phyloP scores from a whole-genome alignment of 2,888 invertebrate genomes.

The Eupithecia exiguata region DNA sequence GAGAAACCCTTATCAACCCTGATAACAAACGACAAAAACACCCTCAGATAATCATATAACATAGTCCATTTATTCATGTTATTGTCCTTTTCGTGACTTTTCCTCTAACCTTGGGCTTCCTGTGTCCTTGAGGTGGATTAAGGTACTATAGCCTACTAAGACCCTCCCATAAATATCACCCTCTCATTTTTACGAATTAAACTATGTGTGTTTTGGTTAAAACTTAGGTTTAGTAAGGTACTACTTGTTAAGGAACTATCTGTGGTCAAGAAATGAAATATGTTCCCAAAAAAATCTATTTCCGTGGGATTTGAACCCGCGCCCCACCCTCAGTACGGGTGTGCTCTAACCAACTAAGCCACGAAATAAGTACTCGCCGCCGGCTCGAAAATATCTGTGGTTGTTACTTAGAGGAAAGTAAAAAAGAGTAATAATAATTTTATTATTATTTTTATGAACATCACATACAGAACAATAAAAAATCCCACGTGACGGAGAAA shows the following conservation, averaged over 20 bases:
- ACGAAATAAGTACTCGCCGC: too few relatives aligned
- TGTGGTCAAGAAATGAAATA: too few relatives aligned
- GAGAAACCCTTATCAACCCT: constrained; percentile 7
- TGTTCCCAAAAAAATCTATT: too few relatives aligned
- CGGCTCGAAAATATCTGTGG: too few relatives aligned
- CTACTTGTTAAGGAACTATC: background rate
- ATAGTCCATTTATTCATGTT: background rate
- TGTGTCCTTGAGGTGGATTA: background rate
- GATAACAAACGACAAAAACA: constrained; percentile 2
- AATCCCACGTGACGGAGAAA: too few relatives aligned
- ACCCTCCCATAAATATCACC: background rate
- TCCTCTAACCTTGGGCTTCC: constrained; percentile 3
- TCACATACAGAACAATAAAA: too few relatives aligned
- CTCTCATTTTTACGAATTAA: background rate
- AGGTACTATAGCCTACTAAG: background rate
- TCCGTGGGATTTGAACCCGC: too few relatives aligned
- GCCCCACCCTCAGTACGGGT: too few relatives aligned
- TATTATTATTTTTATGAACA: too few relatives aligned
- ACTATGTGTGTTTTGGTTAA: background rate
- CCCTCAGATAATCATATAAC: constrained; percentile 13
- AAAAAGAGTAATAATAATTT: too few relatives aligned
- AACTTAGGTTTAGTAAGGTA: background rate
- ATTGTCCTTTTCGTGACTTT: constrained; percentile 7
- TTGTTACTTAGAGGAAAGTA: too few relatives aligned
- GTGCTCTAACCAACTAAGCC: too few relatives aligned